A percentile compares a stretch with the other conserved stretches of the same genome.
Evolutionary conservation across 2,888 invertebrate species (phyloP).

Genomic region (Eupithecia centaureata): DNA sequence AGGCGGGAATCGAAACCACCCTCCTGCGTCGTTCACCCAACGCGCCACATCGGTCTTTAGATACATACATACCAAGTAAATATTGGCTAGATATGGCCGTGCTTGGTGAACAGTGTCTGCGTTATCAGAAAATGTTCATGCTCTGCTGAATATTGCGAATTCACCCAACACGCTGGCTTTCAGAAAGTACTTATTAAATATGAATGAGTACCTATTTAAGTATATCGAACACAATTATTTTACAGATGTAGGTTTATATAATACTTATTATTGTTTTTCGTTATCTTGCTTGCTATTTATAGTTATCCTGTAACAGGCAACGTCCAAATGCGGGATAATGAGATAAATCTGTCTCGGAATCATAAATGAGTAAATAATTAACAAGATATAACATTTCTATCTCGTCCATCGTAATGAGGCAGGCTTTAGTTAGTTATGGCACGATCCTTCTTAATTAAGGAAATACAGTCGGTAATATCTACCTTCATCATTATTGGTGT

Average conservation of each 20-base stretch:
- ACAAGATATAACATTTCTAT: slow-evolving; percentile 7
- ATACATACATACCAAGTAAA: too few species aligned
- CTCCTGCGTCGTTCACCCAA: too few species aligned
- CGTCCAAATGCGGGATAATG: not conserved
- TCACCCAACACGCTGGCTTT: too few species aligned
- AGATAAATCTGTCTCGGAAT: not conserved
- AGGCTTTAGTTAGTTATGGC: not conserved
- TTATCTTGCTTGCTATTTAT: not conserved
- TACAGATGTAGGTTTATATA: not conserved
- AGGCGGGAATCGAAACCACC: too few species aligned
- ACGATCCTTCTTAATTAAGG: slow-evolving; percentile 5
- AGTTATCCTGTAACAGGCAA: not conserved
- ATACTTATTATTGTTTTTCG: not conserved
- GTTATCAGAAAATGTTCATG: too few species aligned
- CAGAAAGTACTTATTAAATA: too few species aligned
- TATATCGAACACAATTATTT: too few species aligned
- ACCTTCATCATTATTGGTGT: not conserved
- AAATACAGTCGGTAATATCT: not conserved
- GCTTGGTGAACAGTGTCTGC: too few species aligned
- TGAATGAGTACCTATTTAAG: too few species aligned
- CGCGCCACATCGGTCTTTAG: too few species aligned
- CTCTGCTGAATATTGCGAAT: too few species aligned
- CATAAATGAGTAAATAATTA: not conserved
- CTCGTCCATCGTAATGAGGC: slow-evolving; percentile 3
- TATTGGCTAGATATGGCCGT: too few species aligned